A percentile compares a stretch with the other conserved stretches of the same genome.
These are phyloP conservation scores for Seladonia tumulorum DNA, from an alignment of 2,888 invertebrate species.

Conservation along the genomic window DNA sequence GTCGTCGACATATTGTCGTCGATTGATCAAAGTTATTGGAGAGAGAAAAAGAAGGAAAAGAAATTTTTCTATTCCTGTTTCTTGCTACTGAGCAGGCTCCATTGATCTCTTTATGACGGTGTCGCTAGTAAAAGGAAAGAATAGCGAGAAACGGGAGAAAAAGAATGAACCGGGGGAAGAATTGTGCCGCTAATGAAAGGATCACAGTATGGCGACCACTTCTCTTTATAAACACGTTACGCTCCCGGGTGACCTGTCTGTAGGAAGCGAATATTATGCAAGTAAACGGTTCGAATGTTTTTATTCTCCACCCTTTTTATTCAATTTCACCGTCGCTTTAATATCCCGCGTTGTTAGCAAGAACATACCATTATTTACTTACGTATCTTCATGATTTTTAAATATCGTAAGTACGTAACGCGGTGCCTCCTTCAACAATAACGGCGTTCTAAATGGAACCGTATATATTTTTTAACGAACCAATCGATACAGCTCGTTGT, in stretches of 20 bases:
- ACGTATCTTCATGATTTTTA: background rate
- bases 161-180: background rate
- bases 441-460: background rate
- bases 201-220: background rate
- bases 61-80: no score
- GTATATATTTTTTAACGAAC: no score
- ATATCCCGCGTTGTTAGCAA: background rate
- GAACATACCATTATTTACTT: background rate
- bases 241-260: background rate
- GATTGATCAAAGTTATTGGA: background rate
- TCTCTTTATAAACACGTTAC: conserved; percentile 3
- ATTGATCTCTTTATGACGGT: background rate
- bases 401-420: background rate
- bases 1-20: background rate
- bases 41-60: background rate
- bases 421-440: background rate
- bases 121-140: background rate
- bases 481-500: no score
- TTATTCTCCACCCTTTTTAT: background rate
- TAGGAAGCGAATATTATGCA: background rate
- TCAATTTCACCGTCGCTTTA: background rate
- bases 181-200: background rate
- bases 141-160: background rate
- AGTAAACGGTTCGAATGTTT: background rate
- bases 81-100: background rate